Percentiles rank a stretch among this genome's conserved stretches.
These are phyloP conservation scores for Ictidomys tridecemlineatus DNA, from an alignment of 2,113 vertebrate genomes.

Conservation along the genomic window DNA sequence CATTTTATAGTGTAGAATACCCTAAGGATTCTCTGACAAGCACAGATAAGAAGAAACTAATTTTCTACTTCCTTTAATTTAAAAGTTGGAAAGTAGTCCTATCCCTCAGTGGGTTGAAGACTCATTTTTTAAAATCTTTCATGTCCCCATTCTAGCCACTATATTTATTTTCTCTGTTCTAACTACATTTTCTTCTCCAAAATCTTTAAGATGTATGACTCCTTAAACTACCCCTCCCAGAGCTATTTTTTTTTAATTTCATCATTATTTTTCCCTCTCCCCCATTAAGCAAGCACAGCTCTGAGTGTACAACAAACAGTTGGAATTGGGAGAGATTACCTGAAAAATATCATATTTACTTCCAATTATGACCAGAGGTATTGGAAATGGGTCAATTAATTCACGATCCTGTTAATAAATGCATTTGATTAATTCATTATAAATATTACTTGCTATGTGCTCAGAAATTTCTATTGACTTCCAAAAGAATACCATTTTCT, in stretches of 20 bases:
- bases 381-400: slow-evolving; percentile 94
- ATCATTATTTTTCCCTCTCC: background rate
- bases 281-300: background rate
- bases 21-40: slow-evolving; percentile 72
- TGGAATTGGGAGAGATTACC: slow-evolving; percentile 86
- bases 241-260: background rate
- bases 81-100: slow-evolving; percentile 63
- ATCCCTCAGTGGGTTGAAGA: slow-evolving; percentile 39
- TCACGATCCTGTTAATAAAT: slow-evolving; percentile 93
- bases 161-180: slow-evolving; percentile 33
- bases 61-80: slow-evolving; percentile 75
- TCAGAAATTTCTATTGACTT: slow-evolving; percentile 60
- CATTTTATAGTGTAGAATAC: slow-evolving; percentile 56
- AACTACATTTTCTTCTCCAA: slow-evolving; percentile 14
- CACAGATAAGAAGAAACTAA: slow-evolving; percentile 74
- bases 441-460: background rate
- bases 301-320: background rate
- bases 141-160: background rate
- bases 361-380: slow-evolving; percentile 95
- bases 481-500: background rate
- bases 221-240: background rate
- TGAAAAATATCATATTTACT: slow-evolving; percentile 98
- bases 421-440: slow-evolving; percentile 7
- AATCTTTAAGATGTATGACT: slow-evolving; percentile 14
- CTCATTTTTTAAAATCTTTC: slow-evolving; percentile 43